Percentiles rank a stretch among this genome's conserved stretches.
These are phyloP conservation scores for Cichlasoma orientale DNA, from an alignment of 2,797 vertebrate species.

Conservation along the genomic window DNA sequence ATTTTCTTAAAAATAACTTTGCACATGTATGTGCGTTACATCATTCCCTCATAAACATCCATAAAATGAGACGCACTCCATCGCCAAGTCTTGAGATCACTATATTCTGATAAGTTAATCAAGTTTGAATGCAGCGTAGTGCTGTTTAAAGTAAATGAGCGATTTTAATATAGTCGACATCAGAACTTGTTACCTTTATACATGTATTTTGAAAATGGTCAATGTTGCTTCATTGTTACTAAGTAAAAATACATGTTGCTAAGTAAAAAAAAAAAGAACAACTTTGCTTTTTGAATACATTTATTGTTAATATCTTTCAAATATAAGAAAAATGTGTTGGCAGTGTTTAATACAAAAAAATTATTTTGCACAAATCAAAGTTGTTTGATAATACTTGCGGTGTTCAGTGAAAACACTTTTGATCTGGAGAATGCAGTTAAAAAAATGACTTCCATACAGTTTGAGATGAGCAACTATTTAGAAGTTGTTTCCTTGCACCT, in stretches of 20 bases:
- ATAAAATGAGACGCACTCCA: not conserved
- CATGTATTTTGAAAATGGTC: constrained; percentile 15
- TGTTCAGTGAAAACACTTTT: constrained; percentile 29
- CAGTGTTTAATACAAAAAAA: constrained; percentile 73
- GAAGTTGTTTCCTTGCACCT: constrained; percentile 26
- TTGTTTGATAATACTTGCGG: constrained; percentile 2
- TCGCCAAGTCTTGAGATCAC: not conserved
- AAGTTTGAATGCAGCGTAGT: not conserved
- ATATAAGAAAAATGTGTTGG: constrained; percentile 61
- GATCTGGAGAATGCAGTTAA: constrained; percentile 22
- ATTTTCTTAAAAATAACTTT: not conserved
- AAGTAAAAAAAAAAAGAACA: not conserved
- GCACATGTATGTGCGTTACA: not conserved
- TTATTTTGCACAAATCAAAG: constrained; percentile 43
- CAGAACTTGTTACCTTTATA: not conserved
- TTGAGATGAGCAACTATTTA: constrained; percentile 24
- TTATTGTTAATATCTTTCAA: constrained; percentile 72
- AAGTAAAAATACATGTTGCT: not conserved
- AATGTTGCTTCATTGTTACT: not conserved
- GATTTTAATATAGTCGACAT: not conserved
- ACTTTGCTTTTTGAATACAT: constrained; percentile 56
- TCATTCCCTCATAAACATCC: fast-evolving
- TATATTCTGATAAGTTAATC: not conserved
- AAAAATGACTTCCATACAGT: constrained; percentile 9
- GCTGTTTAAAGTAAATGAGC: not conserved